Evolutionary conservation across 2,113 vertebrate genomes (phyloP), one percentile per base, ranked within the genome.

Genomic region (Catharus fuscescens): DNA sequence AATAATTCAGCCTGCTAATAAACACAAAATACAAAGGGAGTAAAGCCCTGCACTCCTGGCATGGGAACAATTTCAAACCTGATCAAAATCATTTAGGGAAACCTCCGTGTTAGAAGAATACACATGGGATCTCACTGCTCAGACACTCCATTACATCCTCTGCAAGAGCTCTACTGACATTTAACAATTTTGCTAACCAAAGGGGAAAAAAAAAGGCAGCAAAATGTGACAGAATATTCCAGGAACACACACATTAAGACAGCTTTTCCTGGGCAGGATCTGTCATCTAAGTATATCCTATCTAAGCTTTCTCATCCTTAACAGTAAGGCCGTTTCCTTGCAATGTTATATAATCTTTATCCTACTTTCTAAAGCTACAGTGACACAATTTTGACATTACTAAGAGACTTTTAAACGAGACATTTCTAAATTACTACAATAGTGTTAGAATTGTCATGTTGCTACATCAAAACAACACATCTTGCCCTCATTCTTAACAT

Each of bases 241-340:
- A 56, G 66, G 59, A 64, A 83, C 15, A 62, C 42, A 73, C 4
- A 45, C 19, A 19, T 72, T 72, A 95, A 86, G 45, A 50, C 67
- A 90, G 86, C 83, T 95, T 94, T 90, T 95, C 74, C 86, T 32
- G n/a, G 47, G 20, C 34, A 94, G 44, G 80, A 84, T 76, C 57
- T 89, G 61, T 79, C 86, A 48, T 71, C 86, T 79, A 91, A 78
- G 73, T 89, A 91, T 40, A 95, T 66, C 86, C 80, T 56, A 40
- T 20, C 77, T 93, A 92, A 94, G 92, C 77, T 71, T 93, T 71
- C 91, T 92, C 80, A 92, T 89, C 77, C 80, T 53, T 65, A 85
- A 78, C 93, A 95, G 72, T 56, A 67, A 82, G 66, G 77, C 54
- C 18, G 14, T n/a, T 91, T 65, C 92, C 89, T 92, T 79, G 57